Percentiles rank a stretch among this genome's conserved stretches.
These are phyloP conservation scores for Drosophila mulleri DNA, from an alignment of 2,888 invertebrate genomes.

Conservation along the genomic window DNA sequence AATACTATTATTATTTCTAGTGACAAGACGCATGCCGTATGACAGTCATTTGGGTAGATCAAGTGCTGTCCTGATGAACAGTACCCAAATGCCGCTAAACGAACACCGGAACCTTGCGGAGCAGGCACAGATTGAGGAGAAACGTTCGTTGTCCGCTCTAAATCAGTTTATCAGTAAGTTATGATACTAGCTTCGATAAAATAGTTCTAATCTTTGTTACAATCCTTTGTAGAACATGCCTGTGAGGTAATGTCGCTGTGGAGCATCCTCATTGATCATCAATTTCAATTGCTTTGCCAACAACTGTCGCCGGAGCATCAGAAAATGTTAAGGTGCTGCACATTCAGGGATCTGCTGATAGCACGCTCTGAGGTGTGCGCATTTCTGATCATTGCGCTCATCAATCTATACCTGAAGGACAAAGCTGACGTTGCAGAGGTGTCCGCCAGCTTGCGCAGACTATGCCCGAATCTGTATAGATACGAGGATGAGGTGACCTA, in stretches of 20 bases:
- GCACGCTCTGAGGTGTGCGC: conserved; percentile 87
- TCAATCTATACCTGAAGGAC: conserved; percentile 96
- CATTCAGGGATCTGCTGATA: conserved; percentile 86
- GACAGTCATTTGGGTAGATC: conserved; percentile 68
- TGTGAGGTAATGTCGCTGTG: conserved; percentile 97
- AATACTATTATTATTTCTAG: conserved; percentile 38
- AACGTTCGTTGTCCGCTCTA: conserved; percentile 91
- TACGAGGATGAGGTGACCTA: conserved; percentile 98
- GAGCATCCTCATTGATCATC: conserved; percentile 96
- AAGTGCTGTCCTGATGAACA: conserved; percentile 65
- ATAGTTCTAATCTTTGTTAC: background rate
- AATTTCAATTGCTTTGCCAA: conserved; percentile 92
- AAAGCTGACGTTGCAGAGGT: conserved; percentile 97
- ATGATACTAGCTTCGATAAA: background rate
- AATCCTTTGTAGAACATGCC: conserved; percentile 86
- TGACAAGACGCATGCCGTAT: conserved; percentile 61
- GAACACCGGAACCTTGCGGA: conserved; percentile 83
- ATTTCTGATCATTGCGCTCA: conserved; percentile 92
- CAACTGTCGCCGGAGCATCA: conserved; percentile 89
- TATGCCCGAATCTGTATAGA: conserved; percentile 97
- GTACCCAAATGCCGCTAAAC: conserved; percentile 56
- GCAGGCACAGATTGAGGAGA: conserved; percentile 88
- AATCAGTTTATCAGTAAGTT: conserved; percentile 89
- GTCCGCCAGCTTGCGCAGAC: conserved; percentile 93
- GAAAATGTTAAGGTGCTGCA: conserved; percentile 87